phyloP scores from a whole-genome alignment of 2,797 vertebrate genomes.

The Oreortyx pictus region DNA sequence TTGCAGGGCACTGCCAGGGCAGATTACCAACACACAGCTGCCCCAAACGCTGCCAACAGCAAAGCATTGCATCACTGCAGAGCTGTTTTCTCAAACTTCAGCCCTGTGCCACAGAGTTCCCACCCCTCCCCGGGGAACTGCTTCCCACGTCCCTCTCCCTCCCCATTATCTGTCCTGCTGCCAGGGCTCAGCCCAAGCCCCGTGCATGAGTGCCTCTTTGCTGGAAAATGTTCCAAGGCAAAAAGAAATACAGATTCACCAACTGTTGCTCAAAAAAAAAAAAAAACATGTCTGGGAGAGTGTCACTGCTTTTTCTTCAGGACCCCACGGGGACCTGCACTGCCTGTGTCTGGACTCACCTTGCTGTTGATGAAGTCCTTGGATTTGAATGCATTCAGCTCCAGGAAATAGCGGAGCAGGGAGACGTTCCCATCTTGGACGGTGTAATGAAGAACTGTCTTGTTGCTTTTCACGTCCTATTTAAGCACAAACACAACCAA shows the following conservation, averaged over 20 bases:
- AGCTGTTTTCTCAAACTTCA: background rate
- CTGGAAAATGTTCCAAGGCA: background rate
- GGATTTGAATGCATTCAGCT: slow-evolving; percentile 50
- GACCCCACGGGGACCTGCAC: background rate
- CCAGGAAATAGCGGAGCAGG: slow-evolving; percentile 63
- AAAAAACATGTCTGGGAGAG: background rate
- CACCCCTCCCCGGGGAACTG: background rate
- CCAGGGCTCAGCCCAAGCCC: background rate
- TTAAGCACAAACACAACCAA: background rate
- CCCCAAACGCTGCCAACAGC: background rate
- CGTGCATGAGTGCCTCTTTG: background rate
- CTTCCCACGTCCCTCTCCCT: background rate
- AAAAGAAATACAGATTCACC: background rate
- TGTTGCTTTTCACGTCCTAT: slow-evolving; percentile 71
- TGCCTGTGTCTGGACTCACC: background rate
- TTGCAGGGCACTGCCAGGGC: background rate
- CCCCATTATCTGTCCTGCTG: background rate
- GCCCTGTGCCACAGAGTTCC: background rate
- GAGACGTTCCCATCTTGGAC: slow-evolving; percentile 55
- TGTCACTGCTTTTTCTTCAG: background rate
- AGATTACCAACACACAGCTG: background rate
- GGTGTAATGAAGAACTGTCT: slow-evolving; percentile 54
- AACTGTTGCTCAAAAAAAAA: background rate
- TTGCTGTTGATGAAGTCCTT: slow-evolving; percentile 58
- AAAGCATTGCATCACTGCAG: background rate